Evolutionary conservation across 2,797 vertebrate species (phyloP), one percentile per base, ranked within the genome.

Genomic region (Rhincodon typus): DNA sequence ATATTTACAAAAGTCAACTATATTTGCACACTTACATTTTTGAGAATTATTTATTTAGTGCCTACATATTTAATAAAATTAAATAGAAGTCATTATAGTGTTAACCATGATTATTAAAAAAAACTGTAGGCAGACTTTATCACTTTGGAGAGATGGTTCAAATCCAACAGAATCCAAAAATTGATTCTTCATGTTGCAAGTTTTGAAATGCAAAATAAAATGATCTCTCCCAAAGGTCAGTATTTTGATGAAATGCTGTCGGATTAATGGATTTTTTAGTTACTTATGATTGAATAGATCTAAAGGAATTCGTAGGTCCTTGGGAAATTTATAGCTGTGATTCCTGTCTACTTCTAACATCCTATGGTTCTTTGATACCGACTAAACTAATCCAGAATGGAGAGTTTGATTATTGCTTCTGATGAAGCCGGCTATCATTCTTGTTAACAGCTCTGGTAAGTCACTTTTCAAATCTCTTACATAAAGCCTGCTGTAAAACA

Each of bases 161-260:
- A 95, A 77, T 77, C 94, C 96, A 96, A 96, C 94, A 77, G 70
- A 95, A 96, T 96, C 96, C 91, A 96, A 96, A 96, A 96, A 97
- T 96, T 96, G 96, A 70, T 95, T 96, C 95, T 95, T 96, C 96
- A 96, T 96, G 96, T 96, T 96, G 95, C 96, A 96, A 96, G 96
- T 96, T 97, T 97, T 96, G 97, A 97, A 97, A 97, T 97, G 96
- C 97, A 97, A 97, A 97, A 96, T 96, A 96, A 62, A 96, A 95
- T 96, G 96, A 96, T 97, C 96, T 95, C 97, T 96, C 96, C 96
- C 96, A 96, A 96, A 97, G 97, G 96, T 96, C 97, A 96, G 95
- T 95, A 96, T 97, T 97, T 96, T 96, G 96, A 96, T 95, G 96
- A 96, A 96, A 97, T 96, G 96, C 53, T 96, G 96, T 77, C 30